A percentile compares a stretch with the other conserved stretches of the same genome.
Conservation (phyloP, 1,140 invertebrate species). For the Eciton burchellii region DNA sequence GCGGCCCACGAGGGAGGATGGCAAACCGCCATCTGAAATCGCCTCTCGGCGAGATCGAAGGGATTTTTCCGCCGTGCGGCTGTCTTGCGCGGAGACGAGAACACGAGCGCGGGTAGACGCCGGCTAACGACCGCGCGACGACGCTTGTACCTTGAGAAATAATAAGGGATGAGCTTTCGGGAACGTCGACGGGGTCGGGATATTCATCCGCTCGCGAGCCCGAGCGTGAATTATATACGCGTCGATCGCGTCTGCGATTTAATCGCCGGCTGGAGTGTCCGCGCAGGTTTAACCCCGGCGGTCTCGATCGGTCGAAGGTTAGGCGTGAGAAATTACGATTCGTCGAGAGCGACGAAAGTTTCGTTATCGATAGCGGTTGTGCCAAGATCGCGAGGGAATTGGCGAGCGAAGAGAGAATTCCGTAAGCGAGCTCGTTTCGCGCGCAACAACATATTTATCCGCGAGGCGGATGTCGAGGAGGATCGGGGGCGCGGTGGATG, state of each 20-base stretch:
- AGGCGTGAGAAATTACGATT: background rate
- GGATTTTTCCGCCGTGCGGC: conserved; percentile 17
- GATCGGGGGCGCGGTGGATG: conserved; percentile 15
- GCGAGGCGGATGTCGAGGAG: conserved; percentile 41
- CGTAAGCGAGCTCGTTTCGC: background rate
- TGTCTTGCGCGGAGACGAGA: conserved; percentile 20
- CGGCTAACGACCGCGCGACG: conserved; percentile 42
- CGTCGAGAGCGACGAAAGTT: background rate
- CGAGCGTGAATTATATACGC: conserved; percentile 11
- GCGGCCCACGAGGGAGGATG: conserved; percentile 18
- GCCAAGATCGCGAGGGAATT: background rate
- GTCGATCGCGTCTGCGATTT: background rate
- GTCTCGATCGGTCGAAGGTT: too few relatives aligned
- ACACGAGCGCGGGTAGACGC: conserved; percentile 13
- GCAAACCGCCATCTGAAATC: conserved; percentile 30
- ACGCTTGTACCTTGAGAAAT: conserved; percentile 41
- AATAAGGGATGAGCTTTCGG: conserved; percentile 53
- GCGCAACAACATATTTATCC: conserved; percentile 45
- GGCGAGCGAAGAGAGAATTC: background rate
- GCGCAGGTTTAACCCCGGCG: too few relatives aligned
- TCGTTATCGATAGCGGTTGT: too few relatives aligned
- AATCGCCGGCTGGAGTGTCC: too few relatives aligned
- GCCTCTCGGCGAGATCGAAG: conserved; percentile 36
- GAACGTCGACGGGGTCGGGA: conserved; percentile 15
- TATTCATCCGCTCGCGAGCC: conserved; percentile 43